A percentile compares a stretch with the other conserved stretches of the same genome.
Evolutionary conservation across 2,113 vertebrate species (phyloP).

Genomic region (Sander vitreus): DNA sequence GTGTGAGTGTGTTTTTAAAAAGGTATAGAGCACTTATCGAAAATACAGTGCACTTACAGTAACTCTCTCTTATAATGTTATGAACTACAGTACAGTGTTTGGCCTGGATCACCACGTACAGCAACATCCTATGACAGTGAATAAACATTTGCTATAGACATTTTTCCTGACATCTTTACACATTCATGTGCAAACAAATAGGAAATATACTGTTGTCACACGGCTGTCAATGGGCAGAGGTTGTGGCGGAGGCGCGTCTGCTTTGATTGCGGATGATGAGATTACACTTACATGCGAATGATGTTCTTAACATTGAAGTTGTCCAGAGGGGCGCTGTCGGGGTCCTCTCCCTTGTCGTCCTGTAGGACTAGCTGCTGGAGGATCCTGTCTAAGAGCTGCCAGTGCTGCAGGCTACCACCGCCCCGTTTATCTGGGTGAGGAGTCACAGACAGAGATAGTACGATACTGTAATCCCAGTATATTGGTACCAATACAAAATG

Average conservation of each 20-base stretch:
- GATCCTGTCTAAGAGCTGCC: conserved; percentile 96
- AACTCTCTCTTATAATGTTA: background rate
- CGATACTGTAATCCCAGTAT: background rate
- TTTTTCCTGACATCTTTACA: background rate
- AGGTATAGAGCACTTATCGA: background rate
- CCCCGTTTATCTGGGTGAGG: conserved; percentile 89
- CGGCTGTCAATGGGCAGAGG: background rate
- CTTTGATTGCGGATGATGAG: background rate
- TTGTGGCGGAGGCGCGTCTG: background rate
- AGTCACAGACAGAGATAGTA: background rate
- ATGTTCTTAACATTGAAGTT: conserved; percentile 98
- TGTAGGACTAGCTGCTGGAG: conserved; percentile 97
- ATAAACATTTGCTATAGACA: no score
- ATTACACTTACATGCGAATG: conserved; percentile 92
- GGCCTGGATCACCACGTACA: background rate
- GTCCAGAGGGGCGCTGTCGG: conserved; percentile 91
- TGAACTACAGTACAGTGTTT: background rate
- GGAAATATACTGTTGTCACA: background rate
- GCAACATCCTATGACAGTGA: no score
- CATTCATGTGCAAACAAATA: background rate
- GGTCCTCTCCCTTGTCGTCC: conserved; percentile 94
- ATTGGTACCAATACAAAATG: background rate
- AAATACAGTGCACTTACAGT: background rate
- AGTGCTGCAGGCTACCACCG: conserved; percentile 91
- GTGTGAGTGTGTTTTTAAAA: background rate